A percentile compares a stretch with the other conserved stretches of the same genome.
Conservation (phyloP, 1,140 invertebrate species). For the Ips nitidus region DNA sequence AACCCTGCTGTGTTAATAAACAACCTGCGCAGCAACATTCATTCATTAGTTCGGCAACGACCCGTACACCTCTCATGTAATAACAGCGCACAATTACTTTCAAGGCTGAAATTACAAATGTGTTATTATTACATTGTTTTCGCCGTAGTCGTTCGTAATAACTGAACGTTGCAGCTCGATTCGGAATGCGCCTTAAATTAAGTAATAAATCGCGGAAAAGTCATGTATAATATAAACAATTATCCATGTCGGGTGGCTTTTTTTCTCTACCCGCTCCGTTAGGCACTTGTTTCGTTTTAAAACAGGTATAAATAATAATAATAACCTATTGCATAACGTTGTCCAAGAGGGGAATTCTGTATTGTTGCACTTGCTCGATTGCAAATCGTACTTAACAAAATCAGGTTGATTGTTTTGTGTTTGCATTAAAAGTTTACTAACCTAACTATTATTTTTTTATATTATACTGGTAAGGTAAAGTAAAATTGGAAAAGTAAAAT, state of each 20-base stretch:
- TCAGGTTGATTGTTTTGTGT: too few species aligned
- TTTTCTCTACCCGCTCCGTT: too few species aligned
- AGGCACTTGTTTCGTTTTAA: too few species aligned
- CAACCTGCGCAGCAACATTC: slow-evolving; percentile 9
- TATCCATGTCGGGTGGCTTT: not conserved
- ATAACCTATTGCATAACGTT: too few species aligned
- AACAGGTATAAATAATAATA: too few species aligned
- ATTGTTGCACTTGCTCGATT: too few species aligned
- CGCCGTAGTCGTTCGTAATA: slow-evolving; percentile 25
- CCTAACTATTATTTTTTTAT: too few species aligned
- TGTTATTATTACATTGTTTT: slow-evolving; percentile 31
- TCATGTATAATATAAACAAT: not conserved
- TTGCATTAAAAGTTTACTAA: too few species aligned
- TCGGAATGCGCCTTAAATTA: slow-evolving; percentile 18
- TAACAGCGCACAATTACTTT: slow-evolving; percentile 24
- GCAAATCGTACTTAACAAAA: too few species aligned
- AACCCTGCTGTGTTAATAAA: slow-evolving; percentile 17
- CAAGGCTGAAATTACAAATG: slow-evolving; percentile 34
- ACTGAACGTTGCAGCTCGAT: slow-evolving; percentile 28
- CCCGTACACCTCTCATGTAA: slow-evolving; percentile 15
- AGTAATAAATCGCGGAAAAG: slow-evolving; percentile 22
- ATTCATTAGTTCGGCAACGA: slow-evolving; percentile 26
- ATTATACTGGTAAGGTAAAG: too few species aligned
- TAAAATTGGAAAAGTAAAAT: too few species aligned
- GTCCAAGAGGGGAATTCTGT: too few species aligned